Evolutionary conservation across 1,140 invertebrate species (phyloP).

Genomic region (Scaptomyza hsui): DNA sequence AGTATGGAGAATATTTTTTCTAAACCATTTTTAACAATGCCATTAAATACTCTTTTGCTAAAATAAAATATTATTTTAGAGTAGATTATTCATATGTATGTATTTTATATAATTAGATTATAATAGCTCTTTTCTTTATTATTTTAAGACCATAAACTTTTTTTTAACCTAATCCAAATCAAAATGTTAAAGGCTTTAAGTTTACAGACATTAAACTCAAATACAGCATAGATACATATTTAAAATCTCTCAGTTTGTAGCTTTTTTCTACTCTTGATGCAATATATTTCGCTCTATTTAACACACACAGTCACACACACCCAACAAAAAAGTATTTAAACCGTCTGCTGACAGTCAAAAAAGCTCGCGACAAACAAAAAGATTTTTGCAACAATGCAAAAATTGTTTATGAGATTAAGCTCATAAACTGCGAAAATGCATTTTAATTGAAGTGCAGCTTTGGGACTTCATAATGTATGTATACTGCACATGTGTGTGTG

Average conservation of each 20-base stretch:
- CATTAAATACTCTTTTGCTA: no score
- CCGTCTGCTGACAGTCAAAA: constrained; percentile 63
- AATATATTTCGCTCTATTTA: constrained; percentile 9
- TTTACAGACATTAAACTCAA: no score
- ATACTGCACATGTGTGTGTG: constrained; percentile 5
- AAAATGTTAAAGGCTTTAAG: no score
- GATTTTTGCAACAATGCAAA: constrained; percentile 67
- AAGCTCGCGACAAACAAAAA: constrained; percentile 33
- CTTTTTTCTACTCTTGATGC: background rate
- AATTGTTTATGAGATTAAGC: constrained; percentile 83
- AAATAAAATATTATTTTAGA: no score
- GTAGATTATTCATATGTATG: no score
- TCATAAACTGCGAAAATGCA: constrained; percentile 82
- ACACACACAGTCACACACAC: background rate
- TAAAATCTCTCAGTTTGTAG: background rate
- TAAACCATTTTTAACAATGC: no score
- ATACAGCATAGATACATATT: no score
- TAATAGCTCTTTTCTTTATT: no score
- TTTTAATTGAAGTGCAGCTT: constrained; percentile 83
- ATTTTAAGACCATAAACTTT: no score
- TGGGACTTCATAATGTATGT: constrained; percentile 76
- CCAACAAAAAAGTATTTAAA: constrained; percentile 33
- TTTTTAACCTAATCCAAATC: no score
- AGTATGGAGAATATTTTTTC: no score
- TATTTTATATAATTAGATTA: no score